Percentiles rank a stretch among this genome's conserved stretches.
These are phyloP conservation scores for Poeciliopsis presidionis DNA, from an alignment of 2,797 vertebrate genomes.

Conservation along the genomic window DNA sequence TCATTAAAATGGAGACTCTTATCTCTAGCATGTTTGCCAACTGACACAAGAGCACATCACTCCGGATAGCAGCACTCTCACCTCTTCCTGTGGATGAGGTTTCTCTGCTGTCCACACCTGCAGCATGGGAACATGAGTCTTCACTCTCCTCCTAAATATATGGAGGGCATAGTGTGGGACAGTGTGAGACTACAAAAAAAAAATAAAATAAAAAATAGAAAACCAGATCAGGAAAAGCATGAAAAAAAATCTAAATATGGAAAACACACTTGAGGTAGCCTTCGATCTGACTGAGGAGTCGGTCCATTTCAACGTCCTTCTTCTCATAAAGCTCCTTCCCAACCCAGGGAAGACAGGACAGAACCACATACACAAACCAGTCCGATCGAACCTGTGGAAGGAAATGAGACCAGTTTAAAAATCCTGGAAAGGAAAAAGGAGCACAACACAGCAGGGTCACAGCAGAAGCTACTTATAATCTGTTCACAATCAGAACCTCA, in stretches of 20 bases:
- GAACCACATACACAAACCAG: constrained; percentile 95
- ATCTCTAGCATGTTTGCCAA: background rate
- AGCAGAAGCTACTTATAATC: background rate
- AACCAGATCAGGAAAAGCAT: background rate
- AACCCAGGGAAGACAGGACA: constrained; percentile 97
- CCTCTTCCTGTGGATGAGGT: constrained; percentile 97
- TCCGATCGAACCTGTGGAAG: constrained; percentile 90
- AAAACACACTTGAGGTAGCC: constrained; percentile 91
- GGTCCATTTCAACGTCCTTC: constrained; percentile 98
- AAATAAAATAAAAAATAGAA: no score
- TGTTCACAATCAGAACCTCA: background rate
- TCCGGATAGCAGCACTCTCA: constrained; percentile 56
- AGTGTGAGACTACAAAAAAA: background rate
- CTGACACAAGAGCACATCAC: background rate
- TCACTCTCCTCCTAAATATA: constrained; percentile 87
- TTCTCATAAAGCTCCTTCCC: constrained; percentile 98
- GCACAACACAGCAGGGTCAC: background rate
- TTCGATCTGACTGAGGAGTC: constrained; percentile 92
- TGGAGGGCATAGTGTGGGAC: background rate
- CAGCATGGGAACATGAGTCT: constrained; percentile 93
- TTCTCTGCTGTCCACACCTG: constrained; percentile 97
- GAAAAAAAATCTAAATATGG: background rate
- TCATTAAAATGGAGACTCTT: background rate
- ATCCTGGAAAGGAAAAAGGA: background rate
- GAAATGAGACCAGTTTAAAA: background rate